Evolutionary conservation across 92 coral and sea anemone species (phyloP), one percentile per base, ranked within the genome.

Genomic region (Actinernus sp.): DNA sequence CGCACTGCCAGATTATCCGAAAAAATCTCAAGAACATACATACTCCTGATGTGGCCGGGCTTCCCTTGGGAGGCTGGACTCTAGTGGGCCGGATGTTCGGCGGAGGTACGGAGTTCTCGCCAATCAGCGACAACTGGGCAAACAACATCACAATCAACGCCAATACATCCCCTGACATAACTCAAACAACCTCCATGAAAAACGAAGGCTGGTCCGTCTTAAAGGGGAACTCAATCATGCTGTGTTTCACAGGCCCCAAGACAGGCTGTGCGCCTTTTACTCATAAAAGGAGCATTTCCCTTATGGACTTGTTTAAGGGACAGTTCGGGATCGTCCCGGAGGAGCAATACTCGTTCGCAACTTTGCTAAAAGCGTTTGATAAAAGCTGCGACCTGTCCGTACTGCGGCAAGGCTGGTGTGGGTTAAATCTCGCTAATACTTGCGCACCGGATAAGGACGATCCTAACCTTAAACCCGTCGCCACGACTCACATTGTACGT

Each of bases 121-220:
- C 97, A 26, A 62, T 90, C 89, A 90, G 97, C 79, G 91, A 88
- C 68, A 90, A 69, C 89, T 90, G 97, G 97, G 87, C 92, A 59
- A 86, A 78, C 68, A 63, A 73, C 31, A 78, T 48, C 19, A 65
- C 72, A 21, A 76, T 85, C 49, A 90, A 90, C 75, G 87, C 75
- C 21, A 76, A 65, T 21, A 85, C 92, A 12, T 80, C 97, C 10
- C 66, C 89, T 30, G 97, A 90, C 54, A 75, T 55, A 8, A 81
- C 91, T 14, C 81, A 79, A 58, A 76, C 72, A 25, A 65, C 92
- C 20, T 86, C 97, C 16, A 90, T 90, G 97, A 90, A 90, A 78
- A 90, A 90, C 73, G 89, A 86, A 26, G 97, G 97, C 9, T 90
- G 97, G 97, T 58, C 76, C 32, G 57, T 47, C 10, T 11, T 90